Conservation (phyloP, 2,797 vertebrate species). For the Valencia hispanica region DNA sequence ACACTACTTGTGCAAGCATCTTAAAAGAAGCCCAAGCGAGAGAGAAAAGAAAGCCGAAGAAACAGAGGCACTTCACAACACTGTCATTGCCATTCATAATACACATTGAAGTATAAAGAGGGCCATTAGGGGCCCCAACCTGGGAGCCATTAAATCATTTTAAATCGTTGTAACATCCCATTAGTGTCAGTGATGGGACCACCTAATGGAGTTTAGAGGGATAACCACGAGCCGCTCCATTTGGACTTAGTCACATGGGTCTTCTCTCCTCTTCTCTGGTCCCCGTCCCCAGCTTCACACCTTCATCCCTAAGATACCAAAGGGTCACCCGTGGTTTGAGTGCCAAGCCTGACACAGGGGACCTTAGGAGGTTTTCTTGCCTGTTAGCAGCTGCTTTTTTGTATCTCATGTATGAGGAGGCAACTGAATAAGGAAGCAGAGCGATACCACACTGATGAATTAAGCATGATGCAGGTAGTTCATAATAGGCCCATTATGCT, state of each 20-base stretch:
- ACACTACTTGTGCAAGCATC: slow-evolving; percentile 79
- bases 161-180: slow-evolving; percentile 99
- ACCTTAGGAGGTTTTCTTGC: slow-evolving; percentile 47
- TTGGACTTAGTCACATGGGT: slow-evolving; percentile 93
- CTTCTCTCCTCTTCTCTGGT: slow-evolving; percentile 66
- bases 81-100: slow-evolving; percentile 99
- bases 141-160: slow-evolving; percentile 99
- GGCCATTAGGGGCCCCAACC: slow-evolving; percentile 98
- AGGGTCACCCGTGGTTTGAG: slow-evolving; percentile 63
- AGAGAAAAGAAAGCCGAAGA: slow-evolving; percentile 74
- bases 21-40: slow-evolving; percentile 17
- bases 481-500: slow-evolving; percentile 73
- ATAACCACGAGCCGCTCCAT: slow-evolving; percentile 95
- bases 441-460: slow-evolving; percentile 70
- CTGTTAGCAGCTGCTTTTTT: slow-evolving; percentile 54
- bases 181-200: slow-evolving; percentile 98
- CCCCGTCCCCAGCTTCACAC: slow-evolving; percentile 60
- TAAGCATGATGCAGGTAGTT: slow-evolving; percentile 76
- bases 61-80: slow-evolving; percentile 98
- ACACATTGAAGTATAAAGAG: slow-evolving; percentile 99
- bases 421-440: slow-evolving; percentile 70
- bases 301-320: slow-evolving; percentile 59
- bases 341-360: slow-evolving; percentile 44
- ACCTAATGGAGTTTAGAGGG: slow-evolving; percentile 99
- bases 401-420: slow-evolving; percentile 59